Base-by-base conservation (phyloP, 2,113 vertebrate genomes). In the Suricata suricatta region DNA sequence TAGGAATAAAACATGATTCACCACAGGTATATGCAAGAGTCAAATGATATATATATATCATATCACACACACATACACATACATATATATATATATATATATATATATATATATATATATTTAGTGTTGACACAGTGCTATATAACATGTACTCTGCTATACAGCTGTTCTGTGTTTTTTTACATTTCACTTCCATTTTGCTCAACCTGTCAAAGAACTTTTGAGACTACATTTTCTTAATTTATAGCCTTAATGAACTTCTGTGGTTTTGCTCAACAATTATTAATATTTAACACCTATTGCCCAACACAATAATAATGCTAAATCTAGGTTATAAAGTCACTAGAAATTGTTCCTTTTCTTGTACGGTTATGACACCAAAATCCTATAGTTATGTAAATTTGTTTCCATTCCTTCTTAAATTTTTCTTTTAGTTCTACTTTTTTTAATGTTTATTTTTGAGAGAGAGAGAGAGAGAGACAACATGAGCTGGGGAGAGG, bases 201-300 rank as follows among this genome's bases (percentile, higher is more conserved):
- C 29, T 95, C 35, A 86, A 17, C 79, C 13, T 54, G 35, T 71
- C 68, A 89, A 86, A 95, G 72, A 68, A 41, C 16, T 88, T 95
- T 80, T 50, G 47, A 95, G n/a, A 31, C 7, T 72, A 94, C 84
- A 93, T 90, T 86, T 89, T 69, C 41, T 54, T 87, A 95, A 79
- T 47, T 83, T 31, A 90, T 6, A 35, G 52, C 12, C 66, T 82
- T 95, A 47, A 93, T 60, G 81, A 92, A 90, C 7, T 85, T 81
- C 13, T 68, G 19, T 50, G 15, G 21, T 31, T 68, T 71, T 90
- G 16, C 52, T 79, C 41, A 98, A 74, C 31, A 92, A 86, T 71
- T 94, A 91, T 31, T 31, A 80, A 95, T 11, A 57, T 47, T 94
- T 96, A 90, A 87, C 19, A 90, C 31, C 69, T 95, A 95, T 68